Base-by-base conservation (phyloP, 2,113 vertebrate species). In the Candoia aspera region DNA sequence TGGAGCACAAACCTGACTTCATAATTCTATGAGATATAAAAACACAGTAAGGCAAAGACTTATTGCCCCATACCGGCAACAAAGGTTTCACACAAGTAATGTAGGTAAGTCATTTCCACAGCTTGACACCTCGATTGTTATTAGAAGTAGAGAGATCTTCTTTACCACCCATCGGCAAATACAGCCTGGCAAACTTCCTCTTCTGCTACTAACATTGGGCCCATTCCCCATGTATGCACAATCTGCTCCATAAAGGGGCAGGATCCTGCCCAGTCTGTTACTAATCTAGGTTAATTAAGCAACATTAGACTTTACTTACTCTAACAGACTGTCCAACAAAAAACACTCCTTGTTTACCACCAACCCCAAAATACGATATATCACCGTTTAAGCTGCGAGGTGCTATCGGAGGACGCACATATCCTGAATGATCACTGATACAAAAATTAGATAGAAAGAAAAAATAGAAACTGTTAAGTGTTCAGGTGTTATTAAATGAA, bases 361-460 rank as follows among this genome's bases (percentile, higher is more conserved):
- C 99, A 90, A 99, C 99, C 95, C 99, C 99, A 96, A 99, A 99
- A 96, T 98, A 99, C 0, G 99, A 99, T 95, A 99, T 99, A 92
- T 99, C 99, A 92, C 99, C 99, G 94, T 99, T 99, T 93, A 99
- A 97, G 96, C 99, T 99, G 58, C 98, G 98, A 94, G 97, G 98
- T 46, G 98, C 98, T 62, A 96, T 96, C 64, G 96, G 94, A 88
- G 99, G 98, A 0, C 98, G 98, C 2, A 98, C 97, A 23, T 99
- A 99, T 21, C 95, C 97, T 6, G 97, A 97, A 92, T 98, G 96
- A 93, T 98, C 96, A 94, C 99, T 99, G 93, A 88, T 91, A 96
- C 29, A 55, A 95, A 93, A 95, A 90, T 59, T 29, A n/a, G 87
- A 88, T 55, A 89, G 62, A 92, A 88, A 57, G 26, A 55, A 84